Percentiles rank a stretch among this genome's conserved stretches.
Conservation (phyloP, 1,140 invertebrate species). For the Drosophila saltans region DNA sequence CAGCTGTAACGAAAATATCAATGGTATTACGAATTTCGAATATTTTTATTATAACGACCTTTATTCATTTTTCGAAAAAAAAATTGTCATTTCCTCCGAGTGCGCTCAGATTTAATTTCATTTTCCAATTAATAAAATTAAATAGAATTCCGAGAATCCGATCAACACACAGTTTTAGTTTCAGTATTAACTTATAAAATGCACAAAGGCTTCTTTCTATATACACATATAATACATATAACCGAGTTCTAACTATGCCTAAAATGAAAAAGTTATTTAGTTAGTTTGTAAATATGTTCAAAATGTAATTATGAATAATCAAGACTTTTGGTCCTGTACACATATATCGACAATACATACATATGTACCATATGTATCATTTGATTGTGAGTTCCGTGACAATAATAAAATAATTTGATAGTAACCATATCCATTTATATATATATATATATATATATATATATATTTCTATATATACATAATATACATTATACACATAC, state of each 20-base stretch:
- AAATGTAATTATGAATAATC: background rate
- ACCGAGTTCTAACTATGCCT: background rate
- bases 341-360: conserved; percentile 4
- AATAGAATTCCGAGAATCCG: background rate
- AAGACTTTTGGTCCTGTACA: background rate
- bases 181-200: background rate
- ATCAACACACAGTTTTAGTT: background rate
- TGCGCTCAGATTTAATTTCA: background rate
- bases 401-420: conserved; percentile 18
- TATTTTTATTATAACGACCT: background rate
- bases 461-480: background rate
- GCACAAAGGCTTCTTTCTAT: background rate
- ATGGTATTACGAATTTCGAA: background rate
- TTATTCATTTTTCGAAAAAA: no score
- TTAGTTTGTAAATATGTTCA: conserved; percentile 6
- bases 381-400: conserved; percentile 24
- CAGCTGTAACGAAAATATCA: background rate
- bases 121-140: background rate
- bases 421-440: conserved; percentile 5
- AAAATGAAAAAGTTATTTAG: background rate
- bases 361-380: conserved; percentile 18
- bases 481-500: background rate
- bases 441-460: conserved; percentile 1
- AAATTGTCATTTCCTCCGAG: background rate
- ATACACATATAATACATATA: background rate